Percentiles rank a stretch among this genome's conserved stretches.
Conservation (phyloP, 2,113 vertebrate genomes). For the Pan paniscus region DNA sequence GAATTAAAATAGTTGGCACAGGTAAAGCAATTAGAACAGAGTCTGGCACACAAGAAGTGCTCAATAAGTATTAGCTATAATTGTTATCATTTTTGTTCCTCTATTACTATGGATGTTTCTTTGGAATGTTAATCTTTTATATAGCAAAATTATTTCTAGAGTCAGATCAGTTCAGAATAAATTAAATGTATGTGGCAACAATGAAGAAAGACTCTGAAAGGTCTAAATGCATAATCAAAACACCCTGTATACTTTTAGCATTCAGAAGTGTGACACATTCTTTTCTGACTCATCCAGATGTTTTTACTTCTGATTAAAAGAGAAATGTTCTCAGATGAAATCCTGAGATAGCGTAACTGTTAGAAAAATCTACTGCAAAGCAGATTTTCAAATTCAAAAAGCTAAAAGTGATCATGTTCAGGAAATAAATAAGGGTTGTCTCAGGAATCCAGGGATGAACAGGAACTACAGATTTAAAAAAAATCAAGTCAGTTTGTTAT, state of each 20-base stretch:
- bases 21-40: constrained; percentile 49
- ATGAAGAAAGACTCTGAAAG: constrained; percentile 39
- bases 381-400: constrained; percentile 53
- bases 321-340: constrained; percentile 37
- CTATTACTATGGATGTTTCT: constrained; percentile 21
- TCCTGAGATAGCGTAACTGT: constrained; percentile 14
- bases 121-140: constrained; percentile 51
- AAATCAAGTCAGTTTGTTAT: background rate
- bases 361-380: constrained; percentile 51
- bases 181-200: constrained; percentile 39
- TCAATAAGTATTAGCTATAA: constrained; percentile 3
- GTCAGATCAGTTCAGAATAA: constrained; percentile 42
- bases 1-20: background rate
- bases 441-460: constrained; percentile 20
- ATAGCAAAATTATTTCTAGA: constrained; percentile 37
- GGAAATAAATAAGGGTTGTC: constrained; percentile 48
- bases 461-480: background rate
- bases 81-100: constrained; percentile 38
- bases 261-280: background rate
- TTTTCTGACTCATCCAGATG: constrained; percentile 53
- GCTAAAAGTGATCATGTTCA: constrained; percentile 28
- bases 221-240: constrained; percentile 53
- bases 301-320: constrained; percentile 65
- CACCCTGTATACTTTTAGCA: constrained; percentile 15
- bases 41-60: background rate